Percentiles rank a stretch among this genome's conserved stretches.
These are phyloP conservation scores for Ammospiza caudacuta DNA, from an alignment of 2,113 vertebrate species.

Conservation along the genomic window DNA sequence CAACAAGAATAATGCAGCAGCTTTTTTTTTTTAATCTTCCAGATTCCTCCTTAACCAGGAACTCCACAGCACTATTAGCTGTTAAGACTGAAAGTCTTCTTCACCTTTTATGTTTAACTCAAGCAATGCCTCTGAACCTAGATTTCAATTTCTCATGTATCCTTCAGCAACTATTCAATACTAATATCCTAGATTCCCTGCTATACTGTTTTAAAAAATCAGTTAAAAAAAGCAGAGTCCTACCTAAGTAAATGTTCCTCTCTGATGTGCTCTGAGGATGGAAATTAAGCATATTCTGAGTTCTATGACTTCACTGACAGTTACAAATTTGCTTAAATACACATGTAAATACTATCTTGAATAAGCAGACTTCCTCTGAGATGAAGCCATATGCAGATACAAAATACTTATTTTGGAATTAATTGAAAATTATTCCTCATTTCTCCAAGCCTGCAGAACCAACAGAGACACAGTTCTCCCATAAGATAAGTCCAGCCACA, in stretches of 20 bases:
- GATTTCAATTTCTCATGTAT: not conserved
- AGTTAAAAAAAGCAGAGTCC: not conserved
- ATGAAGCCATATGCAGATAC: not conserved
- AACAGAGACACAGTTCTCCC: not conserved
- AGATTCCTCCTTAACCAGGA: not conserved
- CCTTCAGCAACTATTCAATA: not conserved
- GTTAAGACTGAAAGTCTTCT: not conserved
- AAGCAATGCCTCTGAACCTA: not conserved
- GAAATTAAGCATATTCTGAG: not conserved
- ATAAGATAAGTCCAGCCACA: accelerated
- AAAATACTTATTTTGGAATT: constrained; percentile 33
- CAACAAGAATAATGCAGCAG: not conserved
- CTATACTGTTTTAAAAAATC: not conserved
- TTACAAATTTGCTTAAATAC: not conserved
- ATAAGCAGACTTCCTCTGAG: not conserved
- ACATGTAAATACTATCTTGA: not conserved
- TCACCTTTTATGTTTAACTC: not conserved
- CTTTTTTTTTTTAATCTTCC: not conserved
- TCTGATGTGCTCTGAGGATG: not conserved
- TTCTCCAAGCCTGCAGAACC: not conserved
- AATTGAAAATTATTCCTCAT: not conserved
- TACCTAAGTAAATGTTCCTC: not conserved
- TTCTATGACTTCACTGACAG: not conserved
- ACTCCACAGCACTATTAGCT: not conserved
- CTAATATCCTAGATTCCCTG: not conserved